phyloP scores from a whole-genome alignment of 2,797 vertebrate species.

The Euphonia xanthogaster region DNA sequence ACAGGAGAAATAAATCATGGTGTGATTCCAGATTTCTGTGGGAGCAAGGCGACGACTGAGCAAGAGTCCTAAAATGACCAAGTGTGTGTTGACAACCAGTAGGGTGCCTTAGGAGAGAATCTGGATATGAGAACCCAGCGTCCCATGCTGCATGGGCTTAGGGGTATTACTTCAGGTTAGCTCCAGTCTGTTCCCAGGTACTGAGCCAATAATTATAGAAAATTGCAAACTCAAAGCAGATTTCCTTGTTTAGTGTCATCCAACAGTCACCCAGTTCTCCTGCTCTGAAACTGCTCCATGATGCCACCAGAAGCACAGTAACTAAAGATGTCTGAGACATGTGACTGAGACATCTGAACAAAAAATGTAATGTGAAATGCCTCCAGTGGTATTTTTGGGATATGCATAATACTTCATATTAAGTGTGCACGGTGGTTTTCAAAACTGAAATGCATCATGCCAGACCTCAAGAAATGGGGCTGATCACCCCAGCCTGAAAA shows the following conservation, averaged over 20 bases:
- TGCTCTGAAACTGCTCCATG: not conserved
- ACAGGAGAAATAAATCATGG: not conserved
- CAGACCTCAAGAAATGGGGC: accelerated
- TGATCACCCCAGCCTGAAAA: not conserved
- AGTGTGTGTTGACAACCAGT: not conserved
- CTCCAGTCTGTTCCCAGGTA: not conserved
- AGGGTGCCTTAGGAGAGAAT: not conserved
- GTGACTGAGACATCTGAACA: not conserved
- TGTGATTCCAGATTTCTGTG: not conserved
- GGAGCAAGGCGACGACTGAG: not conserved
- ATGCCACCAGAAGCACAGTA: not conserved
- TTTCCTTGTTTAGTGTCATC: not conserved
- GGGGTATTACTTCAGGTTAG: not conserved
- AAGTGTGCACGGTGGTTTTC: not conserved
- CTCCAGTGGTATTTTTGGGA: not conserved
- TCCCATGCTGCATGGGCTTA: not conserved
- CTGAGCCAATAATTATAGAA: not conserved
- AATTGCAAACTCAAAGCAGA: not conserved
- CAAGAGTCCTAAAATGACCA: not conserved
- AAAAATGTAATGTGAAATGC: not conserved
- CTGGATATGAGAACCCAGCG: not conserved
- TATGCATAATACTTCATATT: not conserved
- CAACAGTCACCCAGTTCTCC: not conserved
- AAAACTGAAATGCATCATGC: not conserved
- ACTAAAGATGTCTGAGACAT: not conserved